A percentile compares a stretch with the other conserved stretches of the same genome.
Evolutionary conservation across 2,888 invertebrate genomes (phyloP).

Genomic region (Euphydryas editha): DNA sequence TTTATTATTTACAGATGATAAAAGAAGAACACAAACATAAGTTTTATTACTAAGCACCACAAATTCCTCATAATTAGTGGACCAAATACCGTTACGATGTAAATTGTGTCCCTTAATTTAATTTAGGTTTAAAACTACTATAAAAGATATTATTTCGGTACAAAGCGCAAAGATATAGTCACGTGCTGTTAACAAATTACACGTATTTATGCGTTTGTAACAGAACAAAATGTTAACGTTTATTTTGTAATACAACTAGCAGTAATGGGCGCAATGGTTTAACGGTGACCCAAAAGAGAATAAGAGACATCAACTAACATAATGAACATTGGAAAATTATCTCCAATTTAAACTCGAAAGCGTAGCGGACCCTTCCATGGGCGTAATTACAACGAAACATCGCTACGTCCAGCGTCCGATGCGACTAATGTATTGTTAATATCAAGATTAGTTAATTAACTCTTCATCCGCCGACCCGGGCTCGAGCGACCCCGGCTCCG

Average conservation of each 20-base stretch:
- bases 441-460: slow-evolving; percentile 63
- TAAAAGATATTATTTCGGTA: background rate
- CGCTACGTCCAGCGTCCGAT: slow-evolving; percentile 70
- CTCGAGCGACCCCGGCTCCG: slow-evolving; percentile 21
- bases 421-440: slow-evolving; percentile 82
- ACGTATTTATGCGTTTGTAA: background rate
- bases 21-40: too few species aligned
- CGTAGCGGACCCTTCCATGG: slow-evolving; percentile 50
- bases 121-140: background rate
- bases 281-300: slow-evolving; percentile 19
- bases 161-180: background rate
- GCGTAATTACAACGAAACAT: slow-evolving; percentile 53
- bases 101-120: background rate
- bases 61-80: too few species aligned
- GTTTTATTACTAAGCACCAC: too few species aligned
- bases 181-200: background rate
- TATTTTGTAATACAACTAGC: slow-evolving; percentile 8
- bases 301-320: slow-evolving; percentile 30
- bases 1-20: too few species aligned
- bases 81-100: too few species aligned
- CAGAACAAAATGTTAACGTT: background rate
- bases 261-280: slow-evolving; percentile 8
- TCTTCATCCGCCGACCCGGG: slow-evolving; percentile 22
- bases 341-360: slow-evolving; percentile 43
- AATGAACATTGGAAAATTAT: slow-evolving; percentile 42